A percentile compares a stretch with the other conserved stretches of the same genome.
Conservation (phyloP, 2,797 vertebrate genomes). For the Propithecus deckenii region DNA sequence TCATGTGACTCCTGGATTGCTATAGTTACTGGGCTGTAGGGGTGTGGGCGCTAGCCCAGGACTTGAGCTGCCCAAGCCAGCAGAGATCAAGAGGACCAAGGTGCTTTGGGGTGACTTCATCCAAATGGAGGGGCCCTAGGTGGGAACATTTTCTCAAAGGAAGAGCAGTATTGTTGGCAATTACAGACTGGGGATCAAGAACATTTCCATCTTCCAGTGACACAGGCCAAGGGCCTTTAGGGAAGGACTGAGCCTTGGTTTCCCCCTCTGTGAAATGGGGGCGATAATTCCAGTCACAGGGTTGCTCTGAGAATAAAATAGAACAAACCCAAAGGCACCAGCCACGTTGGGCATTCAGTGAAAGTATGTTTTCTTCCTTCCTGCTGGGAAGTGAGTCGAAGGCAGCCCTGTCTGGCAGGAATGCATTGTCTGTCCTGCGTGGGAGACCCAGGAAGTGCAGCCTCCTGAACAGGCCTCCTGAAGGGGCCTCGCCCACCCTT, state of each 20-base stretch:
- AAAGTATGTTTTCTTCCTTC: neutral
- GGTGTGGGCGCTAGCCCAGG: neutral
- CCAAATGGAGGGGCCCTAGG: neutral
- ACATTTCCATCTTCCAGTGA: neutral
- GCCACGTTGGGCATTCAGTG: neutral
- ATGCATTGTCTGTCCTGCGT: slow-evolving; percentile 34
- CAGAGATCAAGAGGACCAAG: neutral
- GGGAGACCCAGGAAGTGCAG: neutral
- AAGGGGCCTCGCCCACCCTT: neutral
- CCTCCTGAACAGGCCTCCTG: neutral
- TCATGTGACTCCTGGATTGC: slow-evolving; percentile 18
- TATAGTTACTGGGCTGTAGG: neutral
- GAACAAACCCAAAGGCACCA: slow-evolving; percentile 10
- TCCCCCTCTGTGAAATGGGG: slow-evolving; percentile 10
- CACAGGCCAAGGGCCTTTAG: neutral
- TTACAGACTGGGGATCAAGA: neutral
- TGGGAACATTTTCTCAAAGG: neutral
- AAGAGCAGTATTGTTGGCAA: neutral
- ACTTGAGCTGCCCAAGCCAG: neutral
- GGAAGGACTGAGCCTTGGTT: neutral
- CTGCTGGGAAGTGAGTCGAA: neutral
- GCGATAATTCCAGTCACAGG: neutral
- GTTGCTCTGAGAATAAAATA: neutral
- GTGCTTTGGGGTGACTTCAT: neutral
- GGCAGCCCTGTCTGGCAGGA: slow-evolving; percentile 23